Conservation (phyloP, 1,140 invertebrate species). For the Spodoptera frugiperda region DNA sequence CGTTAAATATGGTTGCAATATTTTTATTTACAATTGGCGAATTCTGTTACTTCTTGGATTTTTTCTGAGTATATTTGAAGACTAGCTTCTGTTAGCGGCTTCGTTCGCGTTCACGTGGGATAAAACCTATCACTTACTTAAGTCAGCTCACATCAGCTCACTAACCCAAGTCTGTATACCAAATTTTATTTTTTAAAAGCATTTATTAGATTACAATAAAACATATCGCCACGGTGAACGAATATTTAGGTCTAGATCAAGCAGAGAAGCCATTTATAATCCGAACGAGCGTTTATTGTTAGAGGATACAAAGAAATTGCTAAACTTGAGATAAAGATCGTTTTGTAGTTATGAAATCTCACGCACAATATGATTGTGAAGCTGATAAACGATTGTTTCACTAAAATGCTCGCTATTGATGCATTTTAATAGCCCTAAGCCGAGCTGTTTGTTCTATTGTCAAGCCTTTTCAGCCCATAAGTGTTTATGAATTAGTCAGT, state of each 20-base stretch:
- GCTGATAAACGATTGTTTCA: constrained; percentile 33
- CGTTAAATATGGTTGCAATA: too few species aligned
- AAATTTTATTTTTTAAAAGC: background rate
- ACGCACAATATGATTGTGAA: constrained; percentile 21
- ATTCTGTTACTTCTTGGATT: too few species aligned
- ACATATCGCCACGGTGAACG: constrained; percentile 53
- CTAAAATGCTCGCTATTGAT: constrained; percentile 16
- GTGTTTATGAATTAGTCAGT: too few species aligned
- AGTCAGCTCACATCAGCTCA: too few species aligned
- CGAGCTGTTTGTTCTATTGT: constrained; percentile 13
- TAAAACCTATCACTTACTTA: too few species aligned
- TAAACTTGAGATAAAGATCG: constrained; percentile 31
- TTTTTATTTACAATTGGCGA: too few species aligned
- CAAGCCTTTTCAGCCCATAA: constrained; percentile 2
- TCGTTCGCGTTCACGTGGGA: too few species aligned
- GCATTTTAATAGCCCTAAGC: background rate
- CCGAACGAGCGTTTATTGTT: constrained; percentile 47
- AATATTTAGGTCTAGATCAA: constrained; percentile 67
- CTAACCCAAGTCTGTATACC: too few species aligned
- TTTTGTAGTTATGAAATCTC: constrained; percentile 44
- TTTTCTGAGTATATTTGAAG: too few species aligned
- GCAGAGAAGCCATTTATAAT: constrained; percentile 51
- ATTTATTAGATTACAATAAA: constrained; percentile 15
- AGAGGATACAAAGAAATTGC: constrained; percentile 49
- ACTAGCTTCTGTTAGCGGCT: too few species aligned